These are phyloP conservation scores for Thomomys bottae DNA, from an alignment of 2,113 vertebrate species.

Conservation along the genomic window DNA sequence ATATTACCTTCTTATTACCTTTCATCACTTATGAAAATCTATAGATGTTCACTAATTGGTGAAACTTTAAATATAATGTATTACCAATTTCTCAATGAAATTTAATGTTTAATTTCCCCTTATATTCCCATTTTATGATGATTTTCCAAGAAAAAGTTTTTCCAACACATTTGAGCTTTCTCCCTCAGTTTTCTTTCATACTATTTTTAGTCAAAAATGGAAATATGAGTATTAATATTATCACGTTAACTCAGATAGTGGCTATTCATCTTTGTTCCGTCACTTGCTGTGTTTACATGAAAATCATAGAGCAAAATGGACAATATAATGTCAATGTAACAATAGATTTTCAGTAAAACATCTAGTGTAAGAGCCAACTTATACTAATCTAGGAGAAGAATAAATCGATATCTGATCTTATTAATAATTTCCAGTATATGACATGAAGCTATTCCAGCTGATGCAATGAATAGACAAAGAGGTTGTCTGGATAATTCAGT, in stretches of 20 bases:
- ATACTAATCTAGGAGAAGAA: not conserved
- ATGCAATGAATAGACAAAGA: not conserved
- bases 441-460: not conserved
- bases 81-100: constrained; percentile 11
- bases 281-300: constrained; percentile 19
- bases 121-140: not conserved
- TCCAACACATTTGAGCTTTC: not conserved
- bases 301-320: constrained; percentile 10
- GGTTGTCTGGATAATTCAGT: not conserved
- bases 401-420: constrained; percentile 2
- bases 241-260: not conserved
- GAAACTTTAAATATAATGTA: not conserved
- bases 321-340: not conserved
- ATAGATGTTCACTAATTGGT: not conserved
- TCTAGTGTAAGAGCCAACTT: constrained; percentile 37
- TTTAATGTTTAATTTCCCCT: not conserved
- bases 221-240: constrained; percentile 13
- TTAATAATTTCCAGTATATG: not conserved
- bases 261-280: constrained; percentile 13
- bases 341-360: not conserved
- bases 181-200: not conserved
- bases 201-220: not conserved
- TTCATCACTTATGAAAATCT: not conserved
- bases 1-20: not conserved
- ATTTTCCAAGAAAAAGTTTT: not conserved